These are phyloP conservation scores for Aurelia aurita complex sp. Pacific DNA, from an alignment of 30 jellyfish, hydroid and myxozoan genomes.

Conservation along the genomic window DNA sequence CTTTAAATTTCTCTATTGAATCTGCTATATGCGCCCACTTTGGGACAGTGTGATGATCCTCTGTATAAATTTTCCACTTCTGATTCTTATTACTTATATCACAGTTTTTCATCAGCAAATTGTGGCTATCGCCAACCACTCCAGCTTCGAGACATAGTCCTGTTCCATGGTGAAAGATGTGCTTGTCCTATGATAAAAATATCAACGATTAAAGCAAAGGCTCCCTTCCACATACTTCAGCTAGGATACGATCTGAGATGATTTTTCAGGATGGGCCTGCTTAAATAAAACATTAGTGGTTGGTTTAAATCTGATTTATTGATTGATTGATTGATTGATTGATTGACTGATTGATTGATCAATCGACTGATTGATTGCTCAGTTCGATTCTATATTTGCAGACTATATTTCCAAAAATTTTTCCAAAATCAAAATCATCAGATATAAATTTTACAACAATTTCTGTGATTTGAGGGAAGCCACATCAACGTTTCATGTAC, in stretches of 20 bases:
- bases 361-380: no score
- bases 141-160: conserved; percentile 83
- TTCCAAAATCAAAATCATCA: no score
- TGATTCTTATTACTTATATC: conserved; percentile 50
- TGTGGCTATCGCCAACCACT: conserved; percentile 47
- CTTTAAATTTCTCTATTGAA: conserved; percentile 57
- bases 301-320: no score
- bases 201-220: neutral
- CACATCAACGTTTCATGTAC: no score
- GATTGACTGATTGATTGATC: neutral
- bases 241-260: no score
- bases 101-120: conserved; percentile 71
- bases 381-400: no score
- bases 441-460: no score
- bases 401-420: no score
- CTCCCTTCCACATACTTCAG: no score
- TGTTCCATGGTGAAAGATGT: conserved; percentile 86
- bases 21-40: conserved; percentile 96
- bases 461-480: no score
- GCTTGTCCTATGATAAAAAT: conserved; percentile 40
- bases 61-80: conserved; percentile 68
- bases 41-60: conserved; percentile 58
- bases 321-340: neutral
- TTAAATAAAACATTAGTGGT: no score
- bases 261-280: no score